phyloP scores from a whole-genome alignment of 2,113 vertebrate genomes.

The Muscicapa adusta region DNA sequence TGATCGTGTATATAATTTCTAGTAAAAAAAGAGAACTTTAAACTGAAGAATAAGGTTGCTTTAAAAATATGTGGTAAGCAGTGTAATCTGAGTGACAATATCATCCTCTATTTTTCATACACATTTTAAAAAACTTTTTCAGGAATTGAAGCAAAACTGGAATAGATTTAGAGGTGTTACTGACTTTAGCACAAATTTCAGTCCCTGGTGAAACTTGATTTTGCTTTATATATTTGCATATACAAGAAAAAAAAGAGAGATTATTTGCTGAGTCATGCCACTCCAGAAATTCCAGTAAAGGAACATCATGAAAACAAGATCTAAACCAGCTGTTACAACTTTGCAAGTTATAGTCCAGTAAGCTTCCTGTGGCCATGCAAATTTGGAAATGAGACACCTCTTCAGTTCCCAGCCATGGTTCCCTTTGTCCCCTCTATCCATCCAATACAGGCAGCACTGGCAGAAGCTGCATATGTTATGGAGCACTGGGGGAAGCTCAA shows the following conservation, averaged over 20 bases:
- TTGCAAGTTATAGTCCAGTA: not conserved
- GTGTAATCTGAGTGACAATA: not conserved
- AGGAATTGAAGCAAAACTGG: not conserved
- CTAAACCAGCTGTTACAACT: not conserved
- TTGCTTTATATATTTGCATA: not conserved
- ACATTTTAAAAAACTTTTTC: not conserved
- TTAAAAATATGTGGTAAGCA: not conserved
- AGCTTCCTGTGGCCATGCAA: accelerated
- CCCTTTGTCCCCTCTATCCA: not conserved
- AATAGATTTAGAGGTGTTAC: not conserved
- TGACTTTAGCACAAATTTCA: not conserved
- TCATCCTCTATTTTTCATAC: not conserved
- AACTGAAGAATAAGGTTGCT: not conserved
- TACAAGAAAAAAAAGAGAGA: not conserved
- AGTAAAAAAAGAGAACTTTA: not conserved
- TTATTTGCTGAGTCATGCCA: not conserved
- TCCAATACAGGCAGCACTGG: not conserved
- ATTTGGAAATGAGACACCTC: not conserved
- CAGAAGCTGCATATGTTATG: not conserved
- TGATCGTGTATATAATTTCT: not conserved
- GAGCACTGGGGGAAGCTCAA: not conserved
- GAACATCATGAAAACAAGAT: not conserved
- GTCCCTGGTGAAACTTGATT: not conserved
- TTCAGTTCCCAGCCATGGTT: accelerated
- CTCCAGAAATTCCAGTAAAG: not conserved